phyloP scores from a whole-genome alignment of 2,888 invertebrate species.

The Macropis europaea region DNA sequence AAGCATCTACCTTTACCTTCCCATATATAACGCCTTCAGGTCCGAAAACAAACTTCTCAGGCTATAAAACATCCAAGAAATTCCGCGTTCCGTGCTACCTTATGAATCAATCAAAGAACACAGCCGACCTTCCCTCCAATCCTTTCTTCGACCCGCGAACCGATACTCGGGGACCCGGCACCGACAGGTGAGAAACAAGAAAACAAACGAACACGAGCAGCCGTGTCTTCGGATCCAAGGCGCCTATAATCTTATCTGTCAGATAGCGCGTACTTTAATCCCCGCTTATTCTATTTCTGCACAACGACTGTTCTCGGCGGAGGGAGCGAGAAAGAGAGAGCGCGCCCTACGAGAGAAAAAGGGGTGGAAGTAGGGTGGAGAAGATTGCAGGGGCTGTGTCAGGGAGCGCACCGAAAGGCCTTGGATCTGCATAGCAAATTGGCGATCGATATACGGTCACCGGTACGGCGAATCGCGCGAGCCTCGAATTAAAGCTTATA shows the following conservation, averaged over 20 bases:
- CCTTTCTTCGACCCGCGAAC: no score
- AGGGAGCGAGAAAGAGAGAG: conserved; percentile 8
- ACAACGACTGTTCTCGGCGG: conserved; percentile 30
- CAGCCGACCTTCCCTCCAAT: no score
- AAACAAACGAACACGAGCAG: conserved; percentile 3
- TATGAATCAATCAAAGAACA: no score
- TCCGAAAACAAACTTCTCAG: no score
- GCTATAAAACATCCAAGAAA: no score
- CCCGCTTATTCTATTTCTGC: conserved; percentile 60
- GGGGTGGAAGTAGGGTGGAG: neutral
- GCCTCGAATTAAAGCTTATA: conserved; percentile 68
- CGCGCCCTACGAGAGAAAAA: neutral
- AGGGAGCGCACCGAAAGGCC: conserved; percentile 60
- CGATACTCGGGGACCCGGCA: neutral
- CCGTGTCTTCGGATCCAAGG: conserved; percentile 22
- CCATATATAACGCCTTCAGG: no score
- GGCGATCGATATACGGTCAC: conserved; percentile 67
- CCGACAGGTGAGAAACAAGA: conserved; percentile 2
- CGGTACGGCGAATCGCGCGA: conserved; percentile 63
- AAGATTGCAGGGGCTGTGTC: conserved; percentile 63
- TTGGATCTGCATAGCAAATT: conserved; percentile 68
- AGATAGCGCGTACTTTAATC: conserved; percentile 62
- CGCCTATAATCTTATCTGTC: conserved; percentile 60
- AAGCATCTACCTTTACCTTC: no score
- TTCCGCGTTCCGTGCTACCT: no score